Evolutionary conservation across 2,797 vertebrate genomes (phyloP), one percentile per base, ranked within the genome.

Genomic region (Lutjanus campechanus): DNA sequence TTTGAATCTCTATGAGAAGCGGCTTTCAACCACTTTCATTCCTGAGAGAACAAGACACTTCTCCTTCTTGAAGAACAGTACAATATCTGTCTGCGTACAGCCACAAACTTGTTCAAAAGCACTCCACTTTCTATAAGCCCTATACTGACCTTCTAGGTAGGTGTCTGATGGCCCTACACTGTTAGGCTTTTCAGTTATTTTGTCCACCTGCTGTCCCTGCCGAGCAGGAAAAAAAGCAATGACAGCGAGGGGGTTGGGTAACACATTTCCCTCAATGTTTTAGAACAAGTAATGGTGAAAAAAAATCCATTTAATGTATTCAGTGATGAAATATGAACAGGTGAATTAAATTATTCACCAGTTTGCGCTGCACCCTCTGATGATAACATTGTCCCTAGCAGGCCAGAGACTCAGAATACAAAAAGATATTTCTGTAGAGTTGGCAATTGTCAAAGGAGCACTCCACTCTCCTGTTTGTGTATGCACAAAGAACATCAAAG

Each of bases 401-500:
- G 89, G 83, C 89, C 91, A 81, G 71, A 82, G 84, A 87, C 65
- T 81, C 66, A 9, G 79, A 86, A 85, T 81, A 89, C 85, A 82
- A 88, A 88, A 92, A 91, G 69, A 90, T 85, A 79, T 86, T 85
- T 90, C 77, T 87, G 86, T 92, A 81, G 86, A 89, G 82, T 79
- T 92, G 88, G 88, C 88, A 92, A 90, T 95, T 91, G 92, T 92
- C 91, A 92, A 88, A 93, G 94, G 93, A 90, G 84, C 73, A 50
- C 90, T 89, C 79, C 60, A 80, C 85, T 89, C 89, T 86, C 73
- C 88, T 93, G 89, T 93, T 94, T 95, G 93, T 92, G 85, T 90
- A 95, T 94, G 89, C 94, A 92, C 91, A 93, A 90, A 94, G 91
- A 95, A 91, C 92, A 93, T 95, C 92, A 95, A 95, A 95, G 92